Evolutionary conservation across 2,113 vertebrate species (phyloP), one percentile per base, ranked within the genome.

Genomic region (Kobus ellipsiprymnus): DNA sequence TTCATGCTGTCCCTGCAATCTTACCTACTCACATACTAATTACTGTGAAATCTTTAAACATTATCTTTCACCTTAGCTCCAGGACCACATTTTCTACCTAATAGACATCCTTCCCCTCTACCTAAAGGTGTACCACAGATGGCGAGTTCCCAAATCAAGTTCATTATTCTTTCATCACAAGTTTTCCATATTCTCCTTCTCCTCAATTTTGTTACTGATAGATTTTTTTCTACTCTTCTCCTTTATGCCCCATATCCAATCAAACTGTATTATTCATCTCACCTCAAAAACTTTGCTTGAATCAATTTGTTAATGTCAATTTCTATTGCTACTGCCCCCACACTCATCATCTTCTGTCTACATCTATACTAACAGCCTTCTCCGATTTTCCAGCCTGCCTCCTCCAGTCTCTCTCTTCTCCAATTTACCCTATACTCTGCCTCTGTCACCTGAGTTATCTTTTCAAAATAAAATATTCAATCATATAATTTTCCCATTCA

Each of bases 381-480:
- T 74, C 36, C 78, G 36, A 81, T 74, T 93, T 78, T 71, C 16
- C 44, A 44, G 23, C 40, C 78, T 96, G 60, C 30, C 17, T 96
- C 17, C 57, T 93, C 33, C 59, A 86, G 8, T 55, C n/a, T 93
- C 6, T 74, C 71, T 74, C 17, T 36, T 90, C 57, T 90, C 29
- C 54, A 94, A 59, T 59, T 90, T 95, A 77, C 57, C 21, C 16
- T 83, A 85, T 44, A 90, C 10, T 88, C 13, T 97, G 60, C 12
- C 14, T 93, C 16, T 97, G 60, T 21, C 25, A 77, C 52, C 7
- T 62, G 10, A 77, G 36, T 71, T 74, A 86, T 15, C 25, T 67
- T 87, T 94, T 77, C 21, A 94, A 96, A 94, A 90, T 77, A 87
- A 94, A 95, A 94, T 95, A 48, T 81, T 19, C 19, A 19, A 87